These are phyloP conservation scores for Vultur gryphus DNA, from an alignment of 2,797 vertebrate species.

Conservation along the genomic window DNA sequence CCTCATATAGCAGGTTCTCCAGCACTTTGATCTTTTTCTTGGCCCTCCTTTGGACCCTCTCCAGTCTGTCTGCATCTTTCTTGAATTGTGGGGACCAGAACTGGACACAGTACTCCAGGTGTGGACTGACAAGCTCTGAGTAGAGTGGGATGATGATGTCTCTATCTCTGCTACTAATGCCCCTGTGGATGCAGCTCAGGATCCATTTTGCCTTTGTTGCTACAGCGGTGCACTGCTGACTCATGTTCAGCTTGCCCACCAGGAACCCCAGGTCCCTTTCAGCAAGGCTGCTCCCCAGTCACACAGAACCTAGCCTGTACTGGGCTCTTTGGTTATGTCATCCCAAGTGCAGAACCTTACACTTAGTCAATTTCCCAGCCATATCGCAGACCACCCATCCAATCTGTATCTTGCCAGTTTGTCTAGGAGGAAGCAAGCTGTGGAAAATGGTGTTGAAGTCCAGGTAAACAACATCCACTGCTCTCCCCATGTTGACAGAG, in stretches of 20 bases:
- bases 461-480: neutral
- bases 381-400: neutral
- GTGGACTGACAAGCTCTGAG: neutral
- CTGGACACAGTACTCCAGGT: neutral
- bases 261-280: neutral
- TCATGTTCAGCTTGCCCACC: rapidly evolving
- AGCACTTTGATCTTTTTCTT: neutral
- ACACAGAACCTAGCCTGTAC: too few relatives aligned
- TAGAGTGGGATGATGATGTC: neutral
- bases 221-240: neutral
- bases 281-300: neutral
- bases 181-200: neutral
- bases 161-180: neutral
- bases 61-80: neutral
- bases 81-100: neutral
- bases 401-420: neutral
- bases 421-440: too few relatives aligned
- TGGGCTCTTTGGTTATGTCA: neutral
- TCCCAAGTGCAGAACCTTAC: neutral
- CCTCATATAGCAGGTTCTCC: neutral
- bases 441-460: neutral
- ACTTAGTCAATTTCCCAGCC: neutral
- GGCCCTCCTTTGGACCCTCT: neutral
- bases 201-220: neutral
- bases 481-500: neutral